A percentile compares a stretch with the other conserved stretches of the same genome.
Conservation (phyloP, 2,888 invertebrate species). For the Trissolcus japonicus region DNA sequence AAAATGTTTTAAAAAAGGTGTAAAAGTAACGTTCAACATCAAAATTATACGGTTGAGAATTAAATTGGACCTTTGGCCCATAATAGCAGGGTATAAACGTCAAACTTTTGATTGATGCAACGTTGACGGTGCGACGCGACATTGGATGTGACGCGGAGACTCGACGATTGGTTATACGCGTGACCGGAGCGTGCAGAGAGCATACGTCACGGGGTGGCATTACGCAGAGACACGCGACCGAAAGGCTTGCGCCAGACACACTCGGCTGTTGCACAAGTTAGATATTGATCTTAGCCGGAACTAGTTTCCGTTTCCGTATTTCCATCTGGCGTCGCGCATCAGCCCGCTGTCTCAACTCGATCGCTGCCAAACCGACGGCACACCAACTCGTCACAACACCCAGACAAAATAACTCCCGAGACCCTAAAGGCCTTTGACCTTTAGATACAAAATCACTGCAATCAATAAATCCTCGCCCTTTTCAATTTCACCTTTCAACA, state of each 20-base stretch:
- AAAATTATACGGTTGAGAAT: too few species aligned
- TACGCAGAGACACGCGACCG: constrained; percentile 53
- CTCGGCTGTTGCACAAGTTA: constrained; percentile 70
- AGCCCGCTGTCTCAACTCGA: constrained; percentile 24
- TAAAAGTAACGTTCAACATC: too few species aligned
- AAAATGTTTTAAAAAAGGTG: too few species aligned
- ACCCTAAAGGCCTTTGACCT: constrained; percentile 31
- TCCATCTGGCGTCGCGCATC: constrained; percentile 56
- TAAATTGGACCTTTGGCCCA: neutral
- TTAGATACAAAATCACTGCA: constrained; percentile 16
- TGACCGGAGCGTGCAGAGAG: constrained; percentile 30
- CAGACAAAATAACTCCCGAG: neutral
- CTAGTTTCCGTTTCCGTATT: constrained; percentile 73
- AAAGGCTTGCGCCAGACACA: constrained; percentile 64
- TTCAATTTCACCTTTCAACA: too few species aligned
- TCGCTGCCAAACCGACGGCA: constrained; percentile 33
- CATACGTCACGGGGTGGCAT: constrained; percentile 36
- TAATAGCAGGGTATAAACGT: neutral
- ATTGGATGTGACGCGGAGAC: neutral
- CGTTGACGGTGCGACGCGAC: constrained; percentile 4
- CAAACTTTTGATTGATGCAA: constrained; percentile 39
- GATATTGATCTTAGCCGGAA: constrained; percentile 75
- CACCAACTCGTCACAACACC: constrained; percentile 10
- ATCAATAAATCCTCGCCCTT: neutral
- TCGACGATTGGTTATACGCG: constrained; percentile 24